phyloP scores from a whole-genome alignment of 2,113 vertebrate species.

The Anarhynchus alexandrinus region DNA sequence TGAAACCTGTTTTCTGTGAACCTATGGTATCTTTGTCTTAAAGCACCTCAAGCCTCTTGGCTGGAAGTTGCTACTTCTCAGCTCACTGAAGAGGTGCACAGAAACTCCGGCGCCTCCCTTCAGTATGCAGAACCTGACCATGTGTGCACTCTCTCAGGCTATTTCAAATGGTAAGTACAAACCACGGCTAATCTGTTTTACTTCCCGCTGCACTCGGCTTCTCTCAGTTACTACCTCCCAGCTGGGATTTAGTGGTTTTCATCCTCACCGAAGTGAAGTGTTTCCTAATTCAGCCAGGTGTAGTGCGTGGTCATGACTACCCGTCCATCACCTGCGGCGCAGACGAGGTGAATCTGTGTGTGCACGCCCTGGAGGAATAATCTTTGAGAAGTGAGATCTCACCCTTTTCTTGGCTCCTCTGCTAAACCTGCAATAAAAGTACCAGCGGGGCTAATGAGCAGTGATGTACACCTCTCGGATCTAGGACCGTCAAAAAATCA shows the following conservation, averaged over 20 bases:
- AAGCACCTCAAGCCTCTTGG: not conserved
- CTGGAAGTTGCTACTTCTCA: not conserved
- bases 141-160: not conserved
- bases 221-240: not conserved
- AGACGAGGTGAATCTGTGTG: accelerated
- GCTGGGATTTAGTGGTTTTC: not conserved
- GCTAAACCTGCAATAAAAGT: not conserved
- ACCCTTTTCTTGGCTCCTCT: not conserved
- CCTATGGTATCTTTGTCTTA: not conserved
- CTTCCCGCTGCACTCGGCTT: not conserved
- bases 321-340: not conserved
- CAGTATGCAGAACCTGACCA: not conserved
- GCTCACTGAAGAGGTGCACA: not conserved
- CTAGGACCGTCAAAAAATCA: not conserved
- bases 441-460: not conserved
- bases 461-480: not conserved
- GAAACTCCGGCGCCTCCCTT: not conserved
- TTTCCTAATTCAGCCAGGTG: not conserved
- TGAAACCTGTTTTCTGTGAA: not conserved
- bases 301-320: not conserved
- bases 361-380: not conserved
- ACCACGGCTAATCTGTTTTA: not conserved
- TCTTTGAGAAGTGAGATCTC: not conserved
- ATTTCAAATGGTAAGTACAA: not conserved
- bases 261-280: not conserved